phyloP scores from a whole-genome alignment of 2,113 vertebrate genomes.

The Bostrychus sinensis region DNA sequence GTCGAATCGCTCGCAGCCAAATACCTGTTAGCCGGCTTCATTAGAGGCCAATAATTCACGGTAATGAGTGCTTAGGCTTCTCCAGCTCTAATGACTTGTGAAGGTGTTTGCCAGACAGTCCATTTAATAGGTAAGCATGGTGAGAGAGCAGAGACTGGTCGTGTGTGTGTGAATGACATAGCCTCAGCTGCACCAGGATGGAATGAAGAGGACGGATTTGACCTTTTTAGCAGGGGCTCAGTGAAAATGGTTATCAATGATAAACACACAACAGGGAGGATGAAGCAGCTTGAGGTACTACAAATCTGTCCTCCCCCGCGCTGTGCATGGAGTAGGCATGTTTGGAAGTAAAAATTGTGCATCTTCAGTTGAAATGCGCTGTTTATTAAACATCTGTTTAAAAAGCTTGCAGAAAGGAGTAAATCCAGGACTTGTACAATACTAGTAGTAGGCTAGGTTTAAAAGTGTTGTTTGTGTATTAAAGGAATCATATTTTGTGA shows the following conservation, averaged over 20 bases:
- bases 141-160: constrained; percentile 5
- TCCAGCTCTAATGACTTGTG: constrained; percentile 27
- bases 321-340: background rate
- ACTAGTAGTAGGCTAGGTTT: no score
- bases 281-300: constrained; percentile 24
- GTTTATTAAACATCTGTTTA: no score
- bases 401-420: no score
- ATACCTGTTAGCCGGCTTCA: constrained; percentile 9
- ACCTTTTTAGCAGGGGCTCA: constrained; percentile 50
- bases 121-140: constrained; percentile 3
- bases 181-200: constrained; percentile 22
- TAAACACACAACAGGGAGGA: constrained; percentile 25
- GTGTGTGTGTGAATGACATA: constrained; percentile 25
- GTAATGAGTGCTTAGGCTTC: constrained; percentile 20
- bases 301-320: constrained; percentile 19
- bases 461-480: no score
- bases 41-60: constrained; percentile 29
- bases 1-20: constrained; percentile 6
- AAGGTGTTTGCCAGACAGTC: constrained; percentile 20
- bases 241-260: constrained; percentile 45
- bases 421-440: no score
- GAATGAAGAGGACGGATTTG: constrained; percentile 40
- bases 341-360: no score
- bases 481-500: no score
- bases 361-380: no score